Evolutionary conservation across 2,888 invertebrate genomes (phyloP).

Genomic region (Drosophila sordidula): DNA sequence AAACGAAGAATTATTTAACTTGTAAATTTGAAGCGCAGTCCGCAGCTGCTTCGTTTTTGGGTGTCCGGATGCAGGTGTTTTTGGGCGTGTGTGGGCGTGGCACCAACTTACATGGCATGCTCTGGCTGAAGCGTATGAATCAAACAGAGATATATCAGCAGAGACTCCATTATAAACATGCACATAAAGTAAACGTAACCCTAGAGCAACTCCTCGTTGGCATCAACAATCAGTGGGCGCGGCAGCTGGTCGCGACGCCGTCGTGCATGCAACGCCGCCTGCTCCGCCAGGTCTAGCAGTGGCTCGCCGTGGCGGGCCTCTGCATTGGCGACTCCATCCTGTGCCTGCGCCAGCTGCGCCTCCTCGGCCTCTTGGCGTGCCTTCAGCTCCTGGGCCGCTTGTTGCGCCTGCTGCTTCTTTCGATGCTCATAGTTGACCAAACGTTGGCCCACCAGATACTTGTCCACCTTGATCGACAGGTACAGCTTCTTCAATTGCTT

Average conservation of each 20-base stretch:
- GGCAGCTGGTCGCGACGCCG: constrained; percentile 47
- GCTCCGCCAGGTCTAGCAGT: constrained; percentile 51
- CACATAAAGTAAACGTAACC: constrained; percentile 49
- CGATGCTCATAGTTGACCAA: constrained; percentile 98
- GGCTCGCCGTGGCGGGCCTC: constrained; percentile 28
- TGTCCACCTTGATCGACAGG: constrained; percentile 99
- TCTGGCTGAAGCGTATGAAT: constrained; percentile 35
- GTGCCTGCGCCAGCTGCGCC: constrained; percentile 35
- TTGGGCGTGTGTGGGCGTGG: neutral
- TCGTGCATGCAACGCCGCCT: constrained; percentile 50
- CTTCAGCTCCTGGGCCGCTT: constrained; percentile 65
- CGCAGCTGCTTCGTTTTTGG: constrained; percentile 1
- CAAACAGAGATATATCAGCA: constrained; percentile 57
- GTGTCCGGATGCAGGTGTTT: neutral
- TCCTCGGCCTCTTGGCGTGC: constrained; percentile 59
- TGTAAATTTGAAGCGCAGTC: constrained; percentile 36
- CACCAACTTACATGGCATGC: constrained; percentile 16
- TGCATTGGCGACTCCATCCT: constrained; percentile 14
- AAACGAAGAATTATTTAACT: constrained; percentile 34
- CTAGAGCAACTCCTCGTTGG: constrained; percentile 65
- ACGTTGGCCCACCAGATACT: constrained; percentile 98
- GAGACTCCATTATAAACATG: constrained; percentile 54
- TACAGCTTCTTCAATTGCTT: constrained; percentile 97
- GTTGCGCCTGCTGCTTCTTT: constrained; percentile 86
- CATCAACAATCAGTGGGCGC: constrained; percentile 46